Percentiles rank a stretch among this genome's conserved stretches.
Conservation (phyloP, 2,797 vertebrate species). For the Heterohyrax brucei region DNA sequence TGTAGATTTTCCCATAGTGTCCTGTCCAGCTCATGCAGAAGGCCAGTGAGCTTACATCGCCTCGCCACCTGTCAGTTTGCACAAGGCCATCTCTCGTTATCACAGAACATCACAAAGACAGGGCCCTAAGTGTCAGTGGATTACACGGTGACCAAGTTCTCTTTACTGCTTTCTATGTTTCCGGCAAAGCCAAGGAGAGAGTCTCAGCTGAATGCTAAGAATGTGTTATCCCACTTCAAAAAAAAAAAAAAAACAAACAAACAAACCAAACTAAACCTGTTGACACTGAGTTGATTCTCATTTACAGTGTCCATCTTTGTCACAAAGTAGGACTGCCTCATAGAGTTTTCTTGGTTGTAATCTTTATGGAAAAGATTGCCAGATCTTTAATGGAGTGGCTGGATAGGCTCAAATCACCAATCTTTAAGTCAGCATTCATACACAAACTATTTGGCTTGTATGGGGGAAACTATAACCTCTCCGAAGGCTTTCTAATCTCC, state of each 20-base stretch:
- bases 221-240: no score
- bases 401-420: no score
- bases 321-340: no score
- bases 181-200: not conserved
- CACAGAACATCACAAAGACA: not conserved
- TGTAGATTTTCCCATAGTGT: not conserved
- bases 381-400: no score
- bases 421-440: no score
- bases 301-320: no score
- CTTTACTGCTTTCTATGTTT: not conserved
- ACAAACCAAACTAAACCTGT: no score
- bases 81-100: not conserved
- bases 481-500: not conserved
- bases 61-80: not conserved
- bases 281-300: no score
- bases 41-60: fast-evolving
- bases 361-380: no score
- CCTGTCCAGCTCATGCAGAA: not conserved
- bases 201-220: not conserved
- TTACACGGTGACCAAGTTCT: fast-evolving
- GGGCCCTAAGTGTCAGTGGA: not conserved
- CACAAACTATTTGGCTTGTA: no score
- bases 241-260: no score
- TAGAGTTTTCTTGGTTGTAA: no score
- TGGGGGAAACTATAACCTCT: not conserved